These are phyloP conservation scores for Condylura cristata DNA, from an alignment of 2,113 vertebrate species.

Conservation along the genomic window DNA sequence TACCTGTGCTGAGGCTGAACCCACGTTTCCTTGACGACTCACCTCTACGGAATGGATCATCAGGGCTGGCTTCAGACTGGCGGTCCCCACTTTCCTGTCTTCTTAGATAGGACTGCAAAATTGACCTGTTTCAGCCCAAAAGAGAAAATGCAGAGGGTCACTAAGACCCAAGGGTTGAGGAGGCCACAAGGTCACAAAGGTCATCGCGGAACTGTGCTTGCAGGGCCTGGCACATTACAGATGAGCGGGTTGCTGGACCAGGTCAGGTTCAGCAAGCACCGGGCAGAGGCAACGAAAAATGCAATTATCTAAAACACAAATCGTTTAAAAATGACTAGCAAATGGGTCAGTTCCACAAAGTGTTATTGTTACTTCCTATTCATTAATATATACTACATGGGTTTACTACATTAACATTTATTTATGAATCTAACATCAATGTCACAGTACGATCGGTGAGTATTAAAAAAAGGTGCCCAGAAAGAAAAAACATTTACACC, in stretches of 20 bases:
- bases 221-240: accelerated
- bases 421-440: too few species aligned
- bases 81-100: conserved; percentile 87
- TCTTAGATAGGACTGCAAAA: conserved; percentile 93
- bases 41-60: conserved; percentile 93
- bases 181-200: not conserved
- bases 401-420: too few species aligned
- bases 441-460: not conserved
- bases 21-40: not conserved
- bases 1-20: not conserved
- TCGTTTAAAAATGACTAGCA: not conserved
- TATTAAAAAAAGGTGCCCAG: not conserved
- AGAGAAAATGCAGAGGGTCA: conserved; percentile 18
- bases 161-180: not conserved
- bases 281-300: not conserved
- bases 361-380: not conserved
- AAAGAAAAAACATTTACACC: not conserved
- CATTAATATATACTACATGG: not conserved
- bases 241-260: not conserved
- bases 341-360: not conserved
- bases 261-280: not conserved
- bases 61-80: conserved; percentile 64
- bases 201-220: not conserved
- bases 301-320: not conserved
- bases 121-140: conserved; percentile 87